phyloP scores from a whole-genome alignment of 1,140 invertebrate species.

The Psilanteris sp. region DNA sequence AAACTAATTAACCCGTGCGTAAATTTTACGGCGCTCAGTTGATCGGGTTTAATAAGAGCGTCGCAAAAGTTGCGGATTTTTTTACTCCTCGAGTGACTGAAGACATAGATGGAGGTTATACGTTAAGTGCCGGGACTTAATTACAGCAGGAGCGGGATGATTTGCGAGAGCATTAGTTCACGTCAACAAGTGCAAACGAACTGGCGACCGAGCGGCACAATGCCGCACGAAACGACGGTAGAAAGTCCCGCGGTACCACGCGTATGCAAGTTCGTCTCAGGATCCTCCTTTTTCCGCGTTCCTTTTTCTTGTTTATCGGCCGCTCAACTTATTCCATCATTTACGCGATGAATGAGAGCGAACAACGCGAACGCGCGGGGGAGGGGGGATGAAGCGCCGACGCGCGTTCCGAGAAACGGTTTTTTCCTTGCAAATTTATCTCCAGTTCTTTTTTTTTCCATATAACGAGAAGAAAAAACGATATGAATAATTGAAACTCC shows the following conservation, averaged over 20 bases:
- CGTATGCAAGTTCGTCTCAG: neutral
- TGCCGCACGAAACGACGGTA: constrained; percentile 10
- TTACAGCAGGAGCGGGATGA: constrained; percentile 21
- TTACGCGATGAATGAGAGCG: constrained; percentile 28
- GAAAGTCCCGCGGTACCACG: constrained; percentile 12
- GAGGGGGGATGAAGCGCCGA: neutral
- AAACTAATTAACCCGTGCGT: no score
- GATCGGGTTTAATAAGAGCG: no score
- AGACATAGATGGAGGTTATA: constrained; percentile 17
- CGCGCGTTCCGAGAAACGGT: no score
- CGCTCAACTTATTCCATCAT: constrained; percentile 32
- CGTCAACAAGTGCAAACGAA: constrained; percentile 3
- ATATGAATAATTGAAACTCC: no score
- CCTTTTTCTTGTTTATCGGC: constrained; percentile 12
- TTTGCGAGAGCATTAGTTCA: constrained; percentile 31
- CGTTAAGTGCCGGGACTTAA: constrained; percentile 25
- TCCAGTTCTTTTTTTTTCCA: no score
- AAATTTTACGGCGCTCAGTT: no score
- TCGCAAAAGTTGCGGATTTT: constrained; percentile 4
- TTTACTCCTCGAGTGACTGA: neutral
- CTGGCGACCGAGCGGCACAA: neutral
- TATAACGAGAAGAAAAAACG: no score
- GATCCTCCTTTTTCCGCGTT: constrained; percentile 25
- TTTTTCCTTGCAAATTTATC: no score
- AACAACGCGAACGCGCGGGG: no score